Evolutionary conservation across 2,888 invertebrate species (phyloP).

Genomic region (Deilephila elpenor): DNA sequence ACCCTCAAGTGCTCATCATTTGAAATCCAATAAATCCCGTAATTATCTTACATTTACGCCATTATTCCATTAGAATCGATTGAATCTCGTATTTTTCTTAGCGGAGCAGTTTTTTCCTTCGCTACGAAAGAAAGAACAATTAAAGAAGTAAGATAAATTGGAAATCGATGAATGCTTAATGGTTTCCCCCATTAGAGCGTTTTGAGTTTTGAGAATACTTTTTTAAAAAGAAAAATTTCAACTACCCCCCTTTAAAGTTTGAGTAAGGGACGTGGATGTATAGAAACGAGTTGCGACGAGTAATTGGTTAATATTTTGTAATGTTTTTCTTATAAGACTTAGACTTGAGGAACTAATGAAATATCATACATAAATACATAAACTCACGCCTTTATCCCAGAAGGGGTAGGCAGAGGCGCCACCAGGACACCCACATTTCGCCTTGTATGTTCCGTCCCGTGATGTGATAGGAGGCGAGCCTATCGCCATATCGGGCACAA

Average conservation of each 20-base stretch:
- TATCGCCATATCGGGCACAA: no score
- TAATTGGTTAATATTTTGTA: background rate
- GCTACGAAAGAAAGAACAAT: conserved; percentile 74
- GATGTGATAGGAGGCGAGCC: no score
- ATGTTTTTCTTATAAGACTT: no score
- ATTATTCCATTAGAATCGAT: conserved; percentile 62
- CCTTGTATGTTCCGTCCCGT: no score
- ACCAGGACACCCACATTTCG: no score
- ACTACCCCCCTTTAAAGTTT: conserved; percentile 72
- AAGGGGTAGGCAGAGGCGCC: no score
- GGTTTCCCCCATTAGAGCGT: conserved; percentile 78
- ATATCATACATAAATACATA: no score
- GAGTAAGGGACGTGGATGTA: conserved; percentile 52
- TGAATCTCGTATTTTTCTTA: conserved; percentile 58
- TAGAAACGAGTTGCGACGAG: conserved; percentile 28
- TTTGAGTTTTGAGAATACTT: conserved; percentile 70
- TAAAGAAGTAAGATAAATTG: conserved; percentile 79
- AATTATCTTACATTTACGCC: conserved; percentile 42
- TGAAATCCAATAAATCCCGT: conserved; percentile 21
- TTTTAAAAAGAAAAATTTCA: conserved; percentile 69
- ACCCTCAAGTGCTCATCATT: background rate
- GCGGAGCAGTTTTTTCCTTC: conserved; percentile 62
- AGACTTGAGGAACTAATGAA: no score
- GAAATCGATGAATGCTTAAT: conserved; percentile 81
- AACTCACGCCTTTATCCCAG: no score